Conservation (phyloP, 53 echinoderm and acorn worm genomes). For the Luidia sarsii region DNA sequence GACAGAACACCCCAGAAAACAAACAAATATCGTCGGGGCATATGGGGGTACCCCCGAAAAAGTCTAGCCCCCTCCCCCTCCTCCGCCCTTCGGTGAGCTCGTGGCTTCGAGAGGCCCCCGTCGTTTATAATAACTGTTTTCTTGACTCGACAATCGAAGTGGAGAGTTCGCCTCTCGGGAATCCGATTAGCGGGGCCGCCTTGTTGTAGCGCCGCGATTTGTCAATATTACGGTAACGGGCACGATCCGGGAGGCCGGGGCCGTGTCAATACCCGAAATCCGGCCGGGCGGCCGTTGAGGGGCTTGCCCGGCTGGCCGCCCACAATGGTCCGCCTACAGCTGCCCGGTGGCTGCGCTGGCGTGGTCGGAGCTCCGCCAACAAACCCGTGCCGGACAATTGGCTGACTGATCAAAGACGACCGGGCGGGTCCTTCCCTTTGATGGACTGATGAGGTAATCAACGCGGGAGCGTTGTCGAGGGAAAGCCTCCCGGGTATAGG, state of each 20-base stretch:
- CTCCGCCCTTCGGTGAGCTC: conserved; percentile 2
- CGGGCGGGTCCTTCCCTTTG: conserved; percentile 9
- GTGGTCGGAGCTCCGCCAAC: neutral
- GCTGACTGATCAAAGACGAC: neutral
- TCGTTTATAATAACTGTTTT: conserved; percentile 1
- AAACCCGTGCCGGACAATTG: conserved; percentile 9
- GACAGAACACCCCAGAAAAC: too few relatives aligned
- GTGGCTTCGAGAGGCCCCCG: neutral
- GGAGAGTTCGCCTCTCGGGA: conserved; percentile 5
- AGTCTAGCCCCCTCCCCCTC: too few relatives aligned
- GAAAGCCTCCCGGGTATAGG: neutral
- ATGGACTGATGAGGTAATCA: conserved; percentile 41
- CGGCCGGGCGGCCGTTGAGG: too few relatives aligned
- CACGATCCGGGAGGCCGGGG: neutral
- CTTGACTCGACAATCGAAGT: neutral
- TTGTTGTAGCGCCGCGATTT: conserved; percentile 2
- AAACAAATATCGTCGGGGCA: too few relatives aligned
- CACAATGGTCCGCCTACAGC: neutral
- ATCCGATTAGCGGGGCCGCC: conserved; percentile 28
- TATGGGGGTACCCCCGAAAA: too few relatives aligned
- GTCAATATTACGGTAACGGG: conserved; percentile 18
- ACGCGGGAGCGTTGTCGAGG: conserved; percentile 2
- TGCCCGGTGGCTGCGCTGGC: neutral
- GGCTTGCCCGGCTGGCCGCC: neutral
- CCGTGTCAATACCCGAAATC: neutral